Conservation (phyloP, 2,888 invertebrate genomes). For the Allolobophora icterica region DNA sequence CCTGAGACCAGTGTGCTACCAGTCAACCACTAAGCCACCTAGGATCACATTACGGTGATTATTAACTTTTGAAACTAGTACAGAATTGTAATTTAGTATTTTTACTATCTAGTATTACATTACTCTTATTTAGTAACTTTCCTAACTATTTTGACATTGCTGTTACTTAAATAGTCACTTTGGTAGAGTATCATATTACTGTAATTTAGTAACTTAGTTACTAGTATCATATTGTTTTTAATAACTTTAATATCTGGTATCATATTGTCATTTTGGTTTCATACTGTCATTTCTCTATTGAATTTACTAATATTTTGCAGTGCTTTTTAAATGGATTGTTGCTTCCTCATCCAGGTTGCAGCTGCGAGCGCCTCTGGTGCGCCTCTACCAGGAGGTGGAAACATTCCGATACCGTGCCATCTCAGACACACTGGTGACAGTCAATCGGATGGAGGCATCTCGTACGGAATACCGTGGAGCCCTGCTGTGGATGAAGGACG, state of each 20-base stretch:
- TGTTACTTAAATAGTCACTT: too few relatives aligned
- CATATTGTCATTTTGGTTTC: too few relatives aligned
- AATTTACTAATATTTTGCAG: neutral
- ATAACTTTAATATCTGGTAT: too few relatives aligned
- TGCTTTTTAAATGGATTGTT: neutral
- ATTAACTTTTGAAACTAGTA: neutral
- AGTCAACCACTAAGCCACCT: neutral
- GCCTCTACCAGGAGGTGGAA: constrained; percentile 88
- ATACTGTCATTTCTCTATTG: neutral
- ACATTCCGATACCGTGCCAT: constrained; percentile 94
- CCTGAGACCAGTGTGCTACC: neutral
- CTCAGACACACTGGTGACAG: constrained; percentile 86
- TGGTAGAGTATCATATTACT: too few relatives aligned
- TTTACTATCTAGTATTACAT: neutral
- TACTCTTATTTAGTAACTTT: neutral
- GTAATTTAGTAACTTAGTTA: too few relatives aligned
- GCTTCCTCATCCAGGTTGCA: constrained; percentile 72
- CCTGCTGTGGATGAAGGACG: constrained; percentile 93
- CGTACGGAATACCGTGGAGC: constrained; percentile 90
- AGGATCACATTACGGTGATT: neutral
- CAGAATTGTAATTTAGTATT: neutral
- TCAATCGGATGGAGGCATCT: constrained; percentile 91
- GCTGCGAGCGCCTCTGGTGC: constrained; percentile 78
- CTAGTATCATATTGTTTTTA: too few relatives aligned
- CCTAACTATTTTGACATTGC: neutral